Percentiles rank a stretch among this genome's conserved stretches.
These are phyloP conservation scores for Brenthis hecate DNA, from an alignment of 2,888 invertebrate genomes.

Conservation along the genomic window DNA sequence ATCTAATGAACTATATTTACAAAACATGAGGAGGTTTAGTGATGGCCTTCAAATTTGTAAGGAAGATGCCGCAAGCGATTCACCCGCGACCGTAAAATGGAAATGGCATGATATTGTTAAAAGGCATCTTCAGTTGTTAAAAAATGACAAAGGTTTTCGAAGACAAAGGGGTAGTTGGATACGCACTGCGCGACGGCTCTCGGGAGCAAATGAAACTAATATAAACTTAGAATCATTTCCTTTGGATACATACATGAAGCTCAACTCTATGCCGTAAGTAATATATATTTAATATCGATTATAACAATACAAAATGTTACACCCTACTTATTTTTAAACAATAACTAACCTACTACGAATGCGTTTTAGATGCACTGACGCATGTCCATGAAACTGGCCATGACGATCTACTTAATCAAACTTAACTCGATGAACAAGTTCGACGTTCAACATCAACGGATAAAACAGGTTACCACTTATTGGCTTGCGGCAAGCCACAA, in stretches of 20 bases:
- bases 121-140: constrained; percentile 73
- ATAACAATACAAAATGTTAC: constrained; percentile 13
- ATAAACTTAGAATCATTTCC: constrained; percentile 62
- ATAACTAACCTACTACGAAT: constrained; percentile 20
- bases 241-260: constrained; percentile 72
- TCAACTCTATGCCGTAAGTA: constrained; percentile 78
- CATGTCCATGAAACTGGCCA: constrained; percentile 51
- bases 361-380: constrained; percentile 47
- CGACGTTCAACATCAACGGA: constrained; percentile 46
- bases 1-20: constrained; percentile 77
- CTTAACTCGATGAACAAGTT: constrained; percentile 48
- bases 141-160: constrained; percentile 75
- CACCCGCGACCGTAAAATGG: constrained; percentile 77
- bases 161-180: constrained; percentile 77
- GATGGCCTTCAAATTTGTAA: constrained; percentile 78
- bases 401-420: constrained; percentile 58
- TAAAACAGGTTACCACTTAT: constrained; percentile 65
- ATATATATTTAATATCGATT: not conserved
- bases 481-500: constrained; percentile 51
- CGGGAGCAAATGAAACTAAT: constrained; percentile 63
- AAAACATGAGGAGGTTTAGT: constrained; percentile 78
- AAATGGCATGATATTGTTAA: constrained; percentile 81
- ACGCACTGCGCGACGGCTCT: constrained; percentile 72
- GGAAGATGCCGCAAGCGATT: constrained; percentile 79
- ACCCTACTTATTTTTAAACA: constrained; percentile 24